These are phyloP conservation scores for Ophraella communa DNA, from an alignment of 2,888 invertebrate species.

Conservation along the genomic window DNA sequence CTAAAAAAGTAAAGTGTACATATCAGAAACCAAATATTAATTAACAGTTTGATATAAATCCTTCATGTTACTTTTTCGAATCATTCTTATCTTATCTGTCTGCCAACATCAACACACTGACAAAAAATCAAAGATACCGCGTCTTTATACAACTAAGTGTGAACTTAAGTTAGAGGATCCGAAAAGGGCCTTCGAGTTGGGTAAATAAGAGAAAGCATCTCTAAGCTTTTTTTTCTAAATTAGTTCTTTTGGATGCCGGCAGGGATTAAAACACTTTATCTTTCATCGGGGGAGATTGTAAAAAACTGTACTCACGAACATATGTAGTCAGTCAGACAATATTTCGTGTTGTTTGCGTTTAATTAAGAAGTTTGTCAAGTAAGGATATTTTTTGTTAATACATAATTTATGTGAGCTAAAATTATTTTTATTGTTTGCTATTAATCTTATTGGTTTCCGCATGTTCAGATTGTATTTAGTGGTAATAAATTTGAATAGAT, in stretches of 20 bases:
- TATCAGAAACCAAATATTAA: neutral
- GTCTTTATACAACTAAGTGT: neutral
- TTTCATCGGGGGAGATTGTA: neutral
- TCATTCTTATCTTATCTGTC: neutral
- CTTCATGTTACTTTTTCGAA: neutral
- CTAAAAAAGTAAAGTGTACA: neutral
- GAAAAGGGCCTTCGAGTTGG: neutral
- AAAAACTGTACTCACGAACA: neutral
- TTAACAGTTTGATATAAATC: neutral
- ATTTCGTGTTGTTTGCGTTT: neutral
- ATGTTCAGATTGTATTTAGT: no score
- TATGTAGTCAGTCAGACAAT: neutral
- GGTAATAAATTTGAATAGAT: neutral
- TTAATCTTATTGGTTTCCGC: no score
- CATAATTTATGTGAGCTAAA: no score
- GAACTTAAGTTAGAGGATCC: neutral
- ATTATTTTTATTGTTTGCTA: no score
- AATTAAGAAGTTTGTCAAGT: neutral
- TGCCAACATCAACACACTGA: neutral
- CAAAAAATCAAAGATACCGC: neutral
- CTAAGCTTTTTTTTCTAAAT: neutral
- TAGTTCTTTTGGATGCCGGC: neutral
- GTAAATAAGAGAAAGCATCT: neutral
- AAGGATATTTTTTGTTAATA: neutral
- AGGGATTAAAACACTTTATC: slow-evolving; percentile 2